Conservation (phyloP, 2,113 vertebrate genomes). For the Austrofundulus limnaeus region DNA sequence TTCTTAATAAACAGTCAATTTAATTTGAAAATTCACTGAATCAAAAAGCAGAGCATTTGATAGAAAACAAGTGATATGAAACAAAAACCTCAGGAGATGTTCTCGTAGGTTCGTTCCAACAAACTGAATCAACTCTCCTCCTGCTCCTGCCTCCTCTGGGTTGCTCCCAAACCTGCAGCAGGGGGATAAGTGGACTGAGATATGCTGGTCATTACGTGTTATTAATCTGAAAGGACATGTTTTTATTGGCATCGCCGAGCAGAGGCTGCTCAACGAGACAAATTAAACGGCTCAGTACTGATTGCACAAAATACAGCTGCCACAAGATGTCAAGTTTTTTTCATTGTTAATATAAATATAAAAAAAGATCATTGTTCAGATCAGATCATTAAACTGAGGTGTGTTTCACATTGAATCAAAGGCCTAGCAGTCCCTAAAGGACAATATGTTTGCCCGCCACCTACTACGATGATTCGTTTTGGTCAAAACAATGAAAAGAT, state of each 20-base stretch:
- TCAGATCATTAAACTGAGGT: neutral
- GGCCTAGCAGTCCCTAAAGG: too few relatives aligned
- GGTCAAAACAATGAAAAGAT: too few relatives aligned
- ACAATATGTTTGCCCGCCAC: too few relatives aligned
- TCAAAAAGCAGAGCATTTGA: too few relatives aligned
- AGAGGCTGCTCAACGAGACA: conserved; percentile 44
- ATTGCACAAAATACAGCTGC: conserved; percentile 53
- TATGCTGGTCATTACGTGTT: conserved; percentile 58
- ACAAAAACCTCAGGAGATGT: too few relatives aligned
- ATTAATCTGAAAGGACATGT: conserved; percentile 67
- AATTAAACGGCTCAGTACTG: conserved; percentile 47
- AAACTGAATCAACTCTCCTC: conserved; percentile 31
- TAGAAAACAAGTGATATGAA: conserved; percentile 34
- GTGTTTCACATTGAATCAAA: too few relatives aligned
- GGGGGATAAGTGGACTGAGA: conserved; percentile 58
- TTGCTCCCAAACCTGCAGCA: conserved; percentile 52
- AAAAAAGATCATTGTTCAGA: conserved; percentile 20
- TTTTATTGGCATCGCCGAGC: conserved; percentile 59
- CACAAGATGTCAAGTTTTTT: conserved; percentile 15
- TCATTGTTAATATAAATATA: conserved; percentile 16
- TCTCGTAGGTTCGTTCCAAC: too few relatives aligned
- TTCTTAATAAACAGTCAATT: conserved; percentile 2
- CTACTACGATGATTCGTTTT: too few relatives aligned
- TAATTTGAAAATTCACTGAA: conserved; percentile 13
- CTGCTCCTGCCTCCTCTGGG: too few relatives aligned